Evolutionary conservation across 2,888 invertebrate species (phyloP).

Genomic region (Trichopoda pennipes): DNA sequence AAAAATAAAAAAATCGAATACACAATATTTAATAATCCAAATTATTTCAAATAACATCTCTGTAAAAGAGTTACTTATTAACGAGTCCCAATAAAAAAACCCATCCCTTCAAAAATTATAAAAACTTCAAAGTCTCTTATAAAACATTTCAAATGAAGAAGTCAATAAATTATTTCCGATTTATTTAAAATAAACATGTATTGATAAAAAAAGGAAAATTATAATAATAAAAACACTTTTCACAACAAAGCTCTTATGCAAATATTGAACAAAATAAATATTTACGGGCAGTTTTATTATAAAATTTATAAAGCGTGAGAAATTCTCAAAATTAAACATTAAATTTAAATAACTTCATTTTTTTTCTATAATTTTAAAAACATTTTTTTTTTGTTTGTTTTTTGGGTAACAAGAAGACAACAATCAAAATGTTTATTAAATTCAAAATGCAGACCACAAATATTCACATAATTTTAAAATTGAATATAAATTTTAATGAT

Average conservation of each 20-base stretch:
- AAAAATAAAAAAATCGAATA: too few relatives aligned
- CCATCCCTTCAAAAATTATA: background rate
- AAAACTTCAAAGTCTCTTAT: background rate
- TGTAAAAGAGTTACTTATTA: too few relatives aligned
- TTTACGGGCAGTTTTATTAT: constrained; percentile 9
- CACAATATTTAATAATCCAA: too few relatives aligned
- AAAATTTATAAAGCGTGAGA: constrained; percentile 55
- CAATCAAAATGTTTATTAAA: constrained; percentile 36
- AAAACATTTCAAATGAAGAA: constrained; percentile 34
- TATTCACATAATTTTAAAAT: constrained; percentile 38
- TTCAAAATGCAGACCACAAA: constrained; percentile 54
- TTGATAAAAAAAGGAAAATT: constrained; percentile 50
- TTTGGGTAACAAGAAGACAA: background rate
- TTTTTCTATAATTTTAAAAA: constrained; percentile 22
- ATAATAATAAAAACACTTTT: background rate
- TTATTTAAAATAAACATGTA: constrained; percentile 14
- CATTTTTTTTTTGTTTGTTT: constrained; percentile 3
- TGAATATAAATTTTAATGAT: constrained; percentile 51
- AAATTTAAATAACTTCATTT: background rate
- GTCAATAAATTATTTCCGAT: constrained; percentile 58
- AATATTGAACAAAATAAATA: constrained; percentile 35
- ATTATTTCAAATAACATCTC: too few relatives aligned
- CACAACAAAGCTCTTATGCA: constrained; percentile 34
- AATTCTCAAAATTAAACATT: constrained; percentile 34
- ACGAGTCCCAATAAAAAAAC: too few relatives aligned